These are phyloP conservation scores for Xyrauchen texanus DNA, from an alignment of 2,113 vertebrate genomes.

Conservation along the genomic window DNA sequence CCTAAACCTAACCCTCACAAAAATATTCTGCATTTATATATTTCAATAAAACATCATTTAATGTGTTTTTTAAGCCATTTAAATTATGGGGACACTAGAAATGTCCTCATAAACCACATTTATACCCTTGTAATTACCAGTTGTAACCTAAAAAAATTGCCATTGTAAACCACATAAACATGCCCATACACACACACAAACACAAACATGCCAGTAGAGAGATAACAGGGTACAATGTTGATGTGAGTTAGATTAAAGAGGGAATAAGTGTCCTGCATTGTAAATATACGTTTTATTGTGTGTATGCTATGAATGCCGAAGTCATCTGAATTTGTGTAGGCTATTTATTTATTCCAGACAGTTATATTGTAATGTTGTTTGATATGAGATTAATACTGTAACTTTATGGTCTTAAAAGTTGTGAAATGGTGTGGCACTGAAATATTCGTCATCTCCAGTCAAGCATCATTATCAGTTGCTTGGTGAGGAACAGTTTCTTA, in stretches of 20 bases:
- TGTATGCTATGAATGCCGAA: neutral
- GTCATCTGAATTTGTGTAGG: neutral
- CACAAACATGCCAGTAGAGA: too few species aligned
- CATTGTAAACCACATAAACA: too few species aligned
- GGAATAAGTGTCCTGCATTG: neutral
- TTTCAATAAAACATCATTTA: too few species aligned
- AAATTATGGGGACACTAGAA: too few species aligned
- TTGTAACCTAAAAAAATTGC: too few species aligned
- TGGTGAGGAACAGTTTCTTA: neutral
- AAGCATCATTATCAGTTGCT: slow-evolving; percentile 31
- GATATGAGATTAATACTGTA: neutral
- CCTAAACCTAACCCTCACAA: too few species aligned
- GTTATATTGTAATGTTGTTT: slow-evolving; percentile 1
- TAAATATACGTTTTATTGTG: neutral
- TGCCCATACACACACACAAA: neutral
- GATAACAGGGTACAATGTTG: neutral
- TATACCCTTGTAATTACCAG: too few species aligned
- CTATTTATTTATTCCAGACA: neutral
- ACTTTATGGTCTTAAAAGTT: neutral
- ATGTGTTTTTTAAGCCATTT: too few species aligned
- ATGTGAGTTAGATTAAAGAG: slow-evolving; percentile 8
- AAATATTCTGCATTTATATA: too few species aligned
- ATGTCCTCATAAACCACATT: too few species aligned
- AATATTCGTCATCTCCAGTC: slow-evolving; percentile 21
- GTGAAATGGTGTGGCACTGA: neutral